Evolutionary conservation across 2,888 invertebrate species (phyloP).

Genomic region (Ophion slaviceki): DNA sequence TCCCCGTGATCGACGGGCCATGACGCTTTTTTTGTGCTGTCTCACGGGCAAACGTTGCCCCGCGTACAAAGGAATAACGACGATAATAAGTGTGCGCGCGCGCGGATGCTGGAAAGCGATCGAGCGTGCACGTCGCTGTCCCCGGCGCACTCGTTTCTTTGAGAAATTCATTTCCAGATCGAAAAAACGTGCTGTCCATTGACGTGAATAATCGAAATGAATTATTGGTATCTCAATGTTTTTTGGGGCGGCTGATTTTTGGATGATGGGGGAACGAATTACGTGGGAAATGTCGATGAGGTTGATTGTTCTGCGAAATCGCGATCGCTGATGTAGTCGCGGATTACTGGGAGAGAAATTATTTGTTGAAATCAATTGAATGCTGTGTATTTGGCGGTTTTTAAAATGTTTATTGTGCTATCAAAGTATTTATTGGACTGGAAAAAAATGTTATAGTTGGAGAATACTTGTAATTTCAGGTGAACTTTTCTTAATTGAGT

Average conservation of each 20-base stretch:
- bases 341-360: not conserved
- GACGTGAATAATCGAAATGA: slow-evolving; percentile 62
- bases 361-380: not conserved
- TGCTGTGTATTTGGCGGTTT: too few relatives aligned
- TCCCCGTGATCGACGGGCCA: slow-evolving; percentile 68
- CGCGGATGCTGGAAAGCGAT: slow-evolving; percentile 46
- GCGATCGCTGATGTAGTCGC: not conserved
- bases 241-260: not conserved
- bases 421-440: too few relatives aligned
- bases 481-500: too few relatives aligned
- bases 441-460: too few relatives aligned
- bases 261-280: not conserved
- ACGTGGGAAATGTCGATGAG: not conserved
- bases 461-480: too few relatives aligned
- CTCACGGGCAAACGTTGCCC: slow-evolving; percentile 63
- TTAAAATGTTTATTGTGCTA: too few relatives aligned
- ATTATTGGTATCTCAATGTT: slow-evolving; percentile 32
- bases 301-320: not conserved
- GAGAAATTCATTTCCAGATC: slow-evolving; percentile 47
- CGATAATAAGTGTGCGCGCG: slow-evolving; percentile 58
- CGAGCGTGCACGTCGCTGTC: slow-evolving; percentile 42
- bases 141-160: not conserved
- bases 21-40: slow-evolving; percentile 71
- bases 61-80: slow-evolving; percentile 59
- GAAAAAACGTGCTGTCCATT: slow-evolving; percentile 37